These are phyloP conservation scores for Lagenorhynchus albirostris DNA, from an alignment of 2,113 vertebrate species.

Conservation along the genomic window DNA sequence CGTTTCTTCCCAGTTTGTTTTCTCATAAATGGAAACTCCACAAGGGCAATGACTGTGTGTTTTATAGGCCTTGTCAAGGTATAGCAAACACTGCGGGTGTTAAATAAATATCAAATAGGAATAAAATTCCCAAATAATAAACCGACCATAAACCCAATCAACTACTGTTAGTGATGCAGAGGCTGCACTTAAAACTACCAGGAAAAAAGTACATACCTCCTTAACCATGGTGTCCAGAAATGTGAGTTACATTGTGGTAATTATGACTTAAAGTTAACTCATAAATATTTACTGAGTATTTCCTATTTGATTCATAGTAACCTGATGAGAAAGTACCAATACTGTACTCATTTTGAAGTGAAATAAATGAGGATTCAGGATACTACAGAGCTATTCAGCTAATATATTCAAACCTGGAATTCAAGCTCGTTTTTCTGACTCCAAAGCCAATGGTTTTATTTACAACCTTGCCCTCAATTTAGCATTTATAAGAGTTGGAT, in stretches of 20 bases:
- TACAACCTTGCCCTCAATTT: not conserved
- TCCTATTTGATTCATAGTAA: constrained; percentile 35
- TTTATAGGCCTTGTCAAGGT: not conserved
- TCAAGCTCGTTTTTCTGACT: not conserved
- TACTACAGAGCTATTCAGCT: not conserved
- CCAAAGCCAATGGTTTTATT: not conserved
- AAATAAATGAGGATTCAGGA: constrained; percentile 18
- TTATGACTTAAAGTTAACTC: not conserved
- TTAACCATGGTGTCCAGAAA: not conserved
- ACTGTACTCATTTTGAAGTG: not conserved
- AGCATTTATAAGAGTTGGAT: not conserved
- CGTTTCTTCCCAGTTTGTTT: not conserved
- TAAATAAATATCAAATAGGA: constrained; percentile 37
- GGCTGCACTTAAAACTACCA: not conserved
- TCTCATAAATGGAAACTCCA: constrained; percentile 17
- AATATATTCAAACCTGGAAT: not conserved
- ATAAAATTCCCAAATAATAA: constrained; percentile 13
- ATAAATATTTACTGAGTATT: not conserved
- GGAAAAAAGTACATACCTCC: not conserved
- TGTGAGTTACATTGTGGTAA: not conserved
- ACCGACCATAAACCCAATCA: not conserved
- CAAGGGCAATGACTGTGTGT: not conserved
- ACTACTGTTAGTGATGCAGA: not conserved
- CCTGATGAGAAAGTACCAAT: not conserved
- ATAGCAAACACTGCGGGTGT: not conserved